phyloP scores from a whole-genome alignment of 2,113 vertebrate species.

The Chitala chitala region DNA sequence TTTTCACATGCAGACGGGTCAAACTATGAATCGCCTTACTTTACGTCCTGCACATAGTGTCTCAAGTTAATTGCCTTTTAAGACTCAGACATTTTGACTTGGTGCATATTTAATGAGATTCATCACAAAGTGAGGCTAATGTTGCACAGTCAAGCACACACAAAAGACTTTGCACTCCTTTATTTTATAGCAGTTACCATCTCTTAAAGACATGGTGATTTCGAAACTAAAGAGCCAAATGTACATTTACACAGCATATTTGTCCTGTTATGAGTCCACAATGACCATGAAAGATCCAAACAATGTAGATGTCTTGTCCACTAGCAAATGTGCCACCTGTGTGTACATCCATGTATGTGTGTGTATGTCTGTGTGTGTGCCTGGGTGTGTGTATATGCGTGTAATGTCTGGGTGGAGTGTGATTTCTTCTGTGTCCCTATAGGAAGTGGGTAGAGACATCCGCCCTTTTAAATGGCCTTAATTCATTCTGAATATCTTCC shows the following conservation, averaged over 20 bases:
- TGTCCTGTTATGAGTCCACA: no score
- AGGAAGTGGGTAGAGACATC: slow-evolving; percentile 26
- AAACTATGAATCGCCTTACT: slow-evolving; percentile 25
- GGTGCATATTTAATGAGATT: slow-evolving; percentile 39
- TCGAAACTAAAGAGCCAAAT: background rate
- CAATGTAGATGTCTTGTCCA: no score
- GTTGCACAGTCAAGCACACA: slow-evolving; percentile 6
- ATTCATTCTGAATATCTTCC: slow-evolving; percentile 30
- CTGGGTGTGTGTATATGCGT: background rate
- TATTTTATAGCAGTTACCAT: background rate
- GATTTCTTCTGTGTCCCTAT: slow-evolving; percentile 28
- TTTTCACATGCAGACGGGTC: slow-evolving; percentile 31
- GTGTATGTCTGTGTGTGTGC: background rate
- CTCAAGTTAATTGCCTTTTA: slow-evolving; percentile 44
- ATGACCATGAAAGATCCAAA: no score
- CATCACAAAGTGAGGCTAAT: slow-evolving; percentile 16
- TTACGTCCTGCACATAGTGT: slow-evolving; percentile 21
- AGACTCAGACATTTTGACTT: slow-evolving; percentile 30
- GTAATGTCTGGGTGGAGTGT: slow-evolving; percentile 30
- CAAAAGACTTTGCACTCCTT: background rate
- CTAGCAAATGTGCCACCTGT: no score
- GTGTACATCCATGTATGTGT: no score
- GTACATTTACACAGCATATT: no score
- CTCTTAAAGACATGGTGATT: background rate
- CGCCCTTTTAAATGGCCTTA: slow-evolving; percentile 26